These are phyloP conservation scores for Ormia ochracea DNA, from an alignment of 2,888 invertebrate species.

Conservation along the genomic window DNA sequence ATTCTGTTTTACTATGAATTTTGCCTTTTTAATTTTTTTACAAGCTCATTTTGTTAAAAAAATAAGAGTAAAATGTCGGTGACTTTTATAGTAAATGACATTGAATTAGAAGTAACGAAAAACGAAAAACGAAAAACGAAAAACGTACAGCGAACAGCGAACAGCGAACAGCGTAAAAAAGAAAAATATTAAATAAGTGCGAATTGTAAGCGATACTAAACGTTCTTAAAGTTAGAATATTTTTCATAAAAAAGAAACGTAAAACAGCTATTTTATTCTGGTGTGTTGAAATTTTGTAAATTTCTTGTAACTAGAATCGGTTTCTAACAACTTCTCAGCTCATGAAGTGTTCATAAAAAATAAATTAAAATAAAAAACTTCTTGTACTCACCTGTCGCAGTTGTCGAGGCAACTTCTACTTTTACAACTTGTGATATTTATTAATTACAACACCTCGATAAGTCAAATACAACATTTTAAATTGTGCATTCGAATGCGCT, in stretches of 20 bases:
- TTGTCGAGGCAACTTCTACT: slow-evolving; percentile 11
- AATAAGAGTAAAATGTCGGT: slow-evolving; percentile 57
- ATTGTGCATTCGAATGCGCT: slow-evolving; percentile 49
- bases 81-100: slow-evolving; percentile 60
- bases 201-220: slow-evolving; percentile 33
- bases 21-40: slow-evolving; percentile 12
- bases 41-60: slow-evolving; percentile 10
- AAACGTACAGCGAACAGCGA: no score
- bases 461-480: slow-evolving; percentile 57
- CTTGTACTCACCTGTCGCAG: neutral
- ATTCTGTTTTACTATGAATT: slow-evolving; percentile 15
- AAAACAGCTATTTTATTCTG: neutral
- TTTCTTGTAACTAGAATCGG: slow-evolving; percentile 41
- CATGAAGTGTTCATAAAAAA: neutral
- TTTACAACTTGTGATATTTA: slow-evolving; percentile 38
- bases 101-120: slow-evolving; percentile 42
- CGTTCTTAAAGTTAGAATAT: slow-evolving; percentile 23
- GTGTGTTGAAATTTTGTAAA: slow-evolving; percentile 34
- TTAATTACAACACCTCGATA: slow-evolving; percentile 60
- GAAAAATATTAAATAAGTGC: slow-evolving; percentile 36
- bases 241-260: slow-evolving; percentile 5
- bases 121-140: no score
- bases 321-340: slow-evolving; percentile 20
- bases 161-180: no score
- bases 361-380: neutral